Evolutionary conservation across 1,140 invertebrate genomes (phyloP), one percentile per base, ranked within the genome.

Genomic region (Bemisia tabaci): DNA sequence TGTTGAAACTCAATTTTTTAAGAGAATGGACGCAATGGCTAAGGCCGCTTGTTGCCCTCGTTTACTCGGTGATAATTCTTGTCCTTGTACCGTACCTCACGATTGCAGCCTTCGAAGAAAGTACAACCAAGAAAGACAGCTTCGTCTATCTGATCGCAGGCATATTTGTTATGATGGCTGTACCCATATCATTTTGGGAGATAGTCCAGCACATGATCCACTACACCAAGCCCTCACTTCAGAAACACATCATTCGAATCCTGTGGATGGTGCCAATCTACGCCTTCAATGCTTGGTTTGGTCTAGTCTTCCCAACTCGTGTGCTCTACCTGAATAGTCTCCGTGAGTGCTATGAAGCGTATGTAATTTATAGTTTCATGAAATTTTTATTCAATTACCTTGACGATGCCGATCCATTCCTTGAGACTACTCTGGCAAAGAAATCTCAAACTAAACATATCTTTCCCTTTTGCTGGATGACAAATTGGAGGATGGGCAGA

Each of bases 221-320:
- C 78, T 97, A 95, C 73, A 95, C 90, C 0, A 91, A 95, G 75
- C 94, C 95, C 24, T 87, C 85, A 74, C 79, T 97, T 68, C 95
- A 98, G 72, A 94, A 94, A 79, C 90, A 95, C 78, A 94, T 97
- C 66, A 95, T 95, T 67, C 87, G 90, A 90, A 94, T 97, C 79
- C 76, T 97, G 71, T 97, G 94, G 94, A 97, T 97, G 94, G 94
- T 97, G 63, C 94, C 94, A 70, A 95, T 97, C 73, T 97, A 97
- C 84, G 91, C 93, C 39, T 76, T 94, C 12, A 95, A 96, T 86
- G 92, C 94, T 69, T 93, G 89, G 89, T 80, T 94, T 68, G 90
- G 90, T 60, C 76, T 93, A 60, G 80, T 89, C 26, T 90, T 90
- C 79, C 91, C 92, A 22, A 80, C 86, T 71, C 85, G 87, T 69